phyloP scores from a whole-genome alignment of 1,140 invertebrate species.

The Euura saliciscinereae region DNA sequence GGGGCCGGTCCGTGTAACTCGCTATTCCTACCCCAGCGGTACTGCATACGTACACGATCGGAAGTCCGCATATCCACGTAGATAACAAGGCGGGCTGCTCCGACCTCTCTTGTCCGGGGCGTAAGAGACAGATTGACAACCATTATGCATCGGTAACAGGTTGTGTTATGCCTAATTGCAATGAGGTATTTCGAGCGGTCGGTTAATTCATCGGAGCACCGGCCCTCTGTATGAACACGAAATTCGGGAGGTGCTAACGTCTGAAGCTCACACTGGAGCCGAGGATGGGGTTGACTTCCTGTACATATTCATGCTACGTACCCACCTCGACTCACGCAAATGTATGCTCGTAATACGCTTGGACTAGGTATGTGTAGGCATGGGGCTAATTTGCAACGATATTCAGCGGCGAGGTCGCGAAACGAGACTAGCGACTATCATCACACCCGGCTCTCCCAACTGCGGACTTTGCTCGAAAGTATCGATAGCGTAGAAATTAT shows the following conservation, averaged over 20 bases:
- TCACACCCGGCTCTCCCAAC: background rate
- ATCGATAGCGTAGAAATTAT: background rate
- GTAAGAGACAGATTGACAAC: no score
- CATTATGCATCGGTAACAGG: no score
- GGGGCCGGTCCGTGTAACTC: background rate
- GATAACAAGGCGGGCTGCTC: background rate
- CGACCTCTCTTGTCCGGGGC: no score
- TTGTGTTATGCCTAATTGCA: background rate
- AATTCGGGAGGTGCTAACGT: background rate
- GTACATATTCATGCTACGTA: no score
- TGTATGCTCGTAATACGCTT: background rate
- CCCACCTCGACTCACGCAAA: background rate
- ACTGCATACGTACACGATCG: background rate
- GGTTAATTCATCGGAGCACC: background rate
- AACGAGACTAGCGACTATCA: background rate
- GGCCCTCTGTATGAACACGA: background rate
- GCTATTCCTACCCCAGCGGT: background rate
- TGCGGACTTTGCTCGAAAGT: background rate
- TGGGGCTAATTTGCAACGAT: background rate
- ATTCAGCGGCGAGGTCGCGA: background rate
- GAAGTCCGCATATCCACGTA: conserved; percentile 1
- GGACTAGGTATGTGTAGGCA: background rate
- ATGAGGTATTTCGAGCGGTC: background rate
- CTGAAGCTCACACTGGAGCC: no score
- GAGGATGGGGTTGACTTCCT: no score